These are phyloP conservation scores for Chalcis sispes DNA, from an alignment of 2,888 invertebrate species.

Conservation along the genomic window DNA sequence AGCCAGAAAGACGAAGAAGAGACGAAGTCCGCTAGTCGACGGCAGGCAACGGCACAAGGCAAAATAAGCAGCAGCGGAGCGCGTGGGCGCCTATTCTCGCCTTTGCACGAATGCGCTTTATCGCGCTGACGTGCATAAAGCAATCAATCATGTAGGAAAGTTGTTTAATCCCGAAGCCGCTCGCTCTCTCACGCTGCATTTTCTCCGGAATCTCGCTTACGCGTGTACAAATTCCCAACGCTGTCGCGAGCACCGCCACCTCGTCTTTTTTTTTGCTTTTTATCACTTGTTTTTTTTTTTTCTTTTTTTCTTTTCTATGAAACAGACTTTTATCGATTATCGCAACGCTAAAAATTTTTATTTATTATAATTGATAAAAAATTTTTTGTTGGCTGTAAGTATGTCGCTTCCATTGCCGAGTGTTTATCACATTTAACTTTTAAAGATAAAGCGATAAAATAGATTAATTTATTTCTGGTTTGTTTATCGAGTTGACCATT, in stretches of 20 bases:
- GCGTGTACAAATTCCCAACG: too few species aligned
- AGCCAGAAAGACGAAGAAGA: slow-evolving; percentile 40
- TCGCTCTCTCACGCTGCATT: slow-evolving; percentile 39
- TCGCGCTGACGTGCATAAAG: slow-evolving; percentile 65
- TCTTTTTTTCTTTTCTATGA: too few species aligned
- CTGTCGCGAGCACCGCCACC: too few species aligned
- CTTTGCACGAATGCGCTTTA: slow-evolving; percentile 66
- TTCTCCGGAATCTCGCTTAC: too few species aligned
- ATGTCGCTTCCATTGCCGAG: too few species aligned
- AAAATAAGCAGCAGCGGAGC: slow-evolving; percentile 36
- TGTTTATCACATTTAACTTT: too few species aligned
- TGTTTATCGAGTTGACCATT: too few species aligned
- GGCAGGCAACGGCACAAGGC: slow-evolving; percentile 33
- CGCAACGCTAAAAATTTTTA: too few species aligned
- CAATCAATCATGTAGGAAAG: slow-evolving; percentile 71
- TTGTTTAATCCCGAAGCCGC: slow-evolving; percentile 71
- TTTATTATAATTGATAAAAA: slow-evolving; percentile 43
- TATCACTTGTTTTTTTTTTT: neutral
- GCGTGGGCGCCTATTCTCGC: slow-evolving; percentile 61
- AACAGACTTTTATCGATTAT: too few species aligned
- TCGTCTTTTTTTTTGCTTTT: neutral
- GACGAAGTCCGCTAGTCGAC: slow-evolving; percentile 42
- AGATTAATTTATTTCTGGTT: too few species aligned
- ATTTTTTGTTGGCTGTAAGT: too few species aligned
- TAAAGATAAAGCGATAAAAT: too few species aligned